These are phyloP conservation scores for Acrocera orbiculus DNA, from an alignment of 2,888 invertebrate species.

Conservation along the genomic window DNA sequence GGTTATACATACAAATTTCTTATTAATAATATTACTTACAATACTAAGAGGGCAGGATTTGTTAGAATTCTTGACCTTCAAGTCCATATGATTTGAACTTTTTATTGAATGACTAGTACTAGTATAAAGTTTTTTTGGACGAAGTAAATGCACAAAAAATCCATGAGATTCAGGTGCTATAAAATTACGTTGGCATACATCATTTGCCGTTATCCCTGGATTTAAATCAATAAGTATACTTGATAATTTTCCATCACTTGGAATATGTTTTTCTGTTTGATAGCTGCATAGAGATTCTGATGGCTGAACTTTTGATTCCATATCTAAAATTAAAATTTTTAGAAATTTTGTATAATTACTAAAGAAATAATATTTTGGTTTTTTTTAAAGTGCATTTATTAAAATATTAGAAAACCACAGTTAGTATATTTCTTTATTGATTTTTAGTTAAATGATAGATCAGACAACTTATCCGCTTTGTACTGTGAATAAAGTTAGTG, in stretches of 20 bases:
- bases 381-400: too few species aligned
- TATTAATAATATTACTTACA: too few species aligned
- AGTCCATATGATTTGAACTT: constrained; percentile 2
- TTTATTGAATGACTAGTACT: constrained; percentile 4
- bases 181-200: constrained; percentile 24
- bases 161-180: constrained; percentile 27
- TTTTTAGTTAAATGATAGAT: too few species aligned
- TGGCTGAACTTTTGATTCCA: too few species aligned
- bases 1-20: too few species aligned
- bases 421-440: too few species aligned
- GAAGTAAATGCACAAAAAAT: constrained; percentile 27
- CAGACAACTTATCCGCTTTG: too few species aligned
- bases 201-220: constrained; percentile 17
- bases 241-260: constrained; percentile 28
- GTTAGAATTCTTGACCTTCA: constrained; percentile 14
- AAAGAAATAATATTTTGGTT: too few species aligned
- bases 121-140: constrained; percentile 13
- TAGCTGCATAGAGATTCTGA: constrained; percentile 23
- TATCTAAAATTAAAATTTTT: too few species aligned
- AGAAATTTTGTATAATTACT: too few species aligned
- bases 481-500: too few species aligned
- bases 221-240: constrained; percentile 29
- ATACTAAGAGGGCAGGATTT: constrained; percentile 26
- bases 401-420: too few species aligned
- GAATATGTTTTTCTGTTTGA: constrained; percentile 26